Evolutionary conservation across 2,888 invertebrate species (phyloP).

Genomic region (Leucophenga maculata): DNA sequence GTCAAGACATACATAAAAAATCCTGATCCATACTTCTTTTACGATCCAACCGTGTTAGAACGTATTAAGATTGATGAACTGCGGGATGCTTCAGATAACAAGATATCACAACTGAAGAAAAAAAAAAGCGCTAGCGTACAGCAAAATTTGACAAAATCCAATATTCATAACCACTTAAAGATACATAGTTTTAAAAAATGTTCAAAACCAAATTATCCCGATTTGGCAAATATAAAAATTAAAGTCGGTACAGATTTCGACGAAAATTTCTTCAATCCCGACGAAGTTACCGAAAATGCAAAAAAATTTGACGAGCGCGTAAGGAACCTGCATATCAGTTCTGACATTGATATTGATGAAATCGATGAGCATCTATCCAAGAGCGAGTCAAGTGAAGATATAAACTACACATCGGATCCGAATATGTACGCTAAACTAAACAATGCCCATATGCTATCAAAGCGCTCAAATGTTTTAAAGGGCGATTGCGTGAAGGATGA

Average conservation of each 20-base stretch:
- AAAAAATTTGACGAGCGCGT: conserved; percentile 72
- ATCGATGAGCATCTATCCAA: conserved; percentile 68
- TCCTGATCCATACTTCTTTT: conserved; percentile 71
- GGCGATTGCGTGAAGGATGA: conserved; percentile 6
- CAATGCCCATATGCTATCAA: background rate
- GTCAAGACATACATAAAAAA: conserved; percentile 72
- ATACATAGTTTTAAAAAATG: conserved; percentile 67
- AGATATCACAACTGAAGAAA: background rate
- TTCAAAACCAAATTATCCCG: conserved; percentile 71
- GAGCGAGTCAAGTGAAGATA: conserved; percentile 69
- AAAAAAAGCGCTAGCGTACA: conserved; percentile 13
- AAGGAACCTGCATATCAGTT: conserved; percentile 67
- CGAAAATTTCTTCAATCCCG: conserved; percentile 68
- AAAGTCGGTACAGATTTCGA: conserved; percentile 68
- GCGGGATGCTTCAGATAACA: conserved; percentile 41
- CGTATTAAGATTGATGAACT: conserved; percentile 68
- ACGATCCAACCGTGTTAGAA: conserved; percentile 70
- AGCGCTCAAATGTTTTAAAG: background rate
- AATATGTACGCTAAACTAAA: conserved; percentile 15
- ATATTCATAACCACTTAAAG: conserved; percentile 24
- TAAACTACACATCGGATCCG: conserved; percentile 42
- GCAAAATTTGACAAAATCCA: conserved; percentile 47
- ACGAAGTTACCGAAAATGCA: conserved; percentile 71
- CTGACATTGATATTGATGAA: conserved; percentile 71
- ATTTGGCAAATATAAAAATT: conserved; percentile 70